phyloP scores from a whole-genome alignment of 2,797 vertebrate genomes.

The Agapornis canus region DNA sequence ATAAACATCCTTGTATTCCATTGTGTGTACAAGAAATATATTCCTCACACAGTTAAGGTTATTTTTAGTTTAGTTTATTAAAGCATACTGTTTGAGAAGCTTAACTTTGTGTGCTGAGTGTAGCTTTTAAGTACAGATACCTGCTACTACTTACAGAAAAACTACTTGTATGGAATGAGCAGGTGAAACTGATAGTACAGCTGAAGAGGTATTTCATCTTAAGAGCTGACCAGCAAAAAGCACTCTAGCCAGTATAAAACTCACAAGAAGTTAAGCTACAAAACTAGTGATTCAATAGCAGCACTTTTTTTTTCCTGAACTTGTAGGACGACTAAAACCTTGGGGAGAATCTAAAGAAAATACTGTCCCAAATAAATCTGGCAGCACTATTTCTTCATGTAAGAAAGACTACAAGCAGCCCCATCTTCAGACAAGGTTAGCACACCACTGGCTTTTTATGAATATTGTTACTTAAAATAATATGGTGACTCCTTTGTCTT shows the following conservation, averaged over 20 bases:
- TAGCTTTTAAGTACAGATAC: background rate
- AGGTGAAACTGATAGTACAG: background rate
- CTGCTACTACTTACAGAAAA: background rate
- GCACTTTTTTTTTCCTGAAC: background rate
- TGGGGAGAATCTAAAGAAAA: constrained; percentile 85
- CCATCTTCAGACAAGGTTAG: constrained; percentile 84
- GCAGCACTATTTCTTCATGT: constrained; percentile 57
- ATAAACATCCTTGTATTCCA: background rate
- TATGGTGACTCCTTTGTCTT: background rate
- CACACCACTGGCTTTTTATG: background rate
- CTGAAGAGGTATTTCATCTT: background rate
- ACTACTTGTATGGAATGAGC: background rate
- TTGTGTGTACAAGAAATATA: background rate
- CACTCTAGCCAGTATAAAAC: background rate
- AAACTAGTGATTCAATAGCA: background rate
- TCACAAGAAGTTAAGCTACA: background rate
- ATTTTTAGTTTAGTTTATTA: background rate
- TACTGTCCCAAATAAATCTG: constrained; percentile 52
- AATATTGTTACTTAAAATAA: background rate
- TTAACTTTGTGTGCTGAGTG: background rate
- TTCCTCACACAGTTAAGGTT: background rate
- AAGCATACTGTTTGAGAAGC: background rate
- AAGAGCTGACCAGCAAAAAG: background rate
- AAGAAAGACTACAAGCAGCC: constrained; percentile 89
- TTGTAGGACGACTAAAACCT: constrained; percentile 89